Evolutionary conservation across 2,113 vertebrate species (phyloP).

Genomic region (Phalacrocorax brasilianus): DNA sequence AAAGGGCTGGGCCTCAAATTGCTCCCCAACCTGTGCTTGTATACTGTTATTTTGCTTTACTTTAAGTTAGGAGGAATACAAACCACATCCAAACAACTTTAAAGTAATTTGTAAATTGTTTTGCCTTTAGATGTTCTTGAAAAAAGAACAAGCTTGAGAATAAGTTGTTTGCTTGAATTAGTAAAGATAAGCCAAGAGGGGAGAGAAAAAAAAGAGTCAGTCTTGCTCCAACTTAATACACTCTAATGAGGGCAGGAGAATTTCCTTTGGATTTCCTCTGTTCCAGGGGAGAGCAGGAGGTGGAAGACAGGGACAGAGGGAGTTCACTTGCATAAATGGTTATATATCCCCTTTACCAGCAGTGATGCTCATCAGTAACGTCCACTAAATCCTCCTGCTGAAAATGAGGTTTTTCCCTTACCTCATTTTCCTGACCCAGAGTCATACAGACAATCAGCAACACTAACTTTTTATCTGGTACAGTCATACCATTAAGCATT

Average conservation of each 20-base stretch:
- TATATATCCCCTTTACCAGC: background rate
- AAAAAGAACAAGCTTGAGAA: background rate
- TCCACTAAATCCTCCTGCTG: slow-evolving; percentile 8
- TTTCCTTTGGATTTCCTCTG: background rate
- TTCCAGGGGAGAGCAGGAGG: too few relatives aligned
- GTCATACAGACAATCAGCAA: background rate
- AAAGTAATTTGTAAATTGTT: background rate
- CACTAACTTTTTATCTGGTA: background rate
- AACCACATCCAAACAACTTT: background rate
- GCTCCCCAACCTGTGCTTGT: background rate
- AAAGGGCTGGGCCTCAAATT: background rate
- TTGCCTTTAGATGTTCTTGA: background rate
- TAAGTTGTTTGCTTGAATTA: background rate
- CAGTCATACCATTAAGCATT: background rate
- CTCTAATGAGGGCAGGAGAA: background rate
- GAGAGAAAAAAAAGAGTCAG: background rate
- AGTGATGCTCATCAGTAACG: background rate
- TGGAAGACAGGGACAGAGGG: background rate
- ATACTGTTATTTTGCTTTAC: background rate
- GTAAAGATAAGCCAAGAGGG: background rate
- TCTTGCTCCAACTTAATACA: background rate
- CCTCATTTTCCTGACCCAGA: slow-evolving; percentile 27
- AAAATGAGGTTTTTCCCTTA: background rate
- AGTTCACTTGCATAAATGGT: background rate
- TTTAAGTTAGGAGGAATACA: background rate